These are phyloP conservation scores for Nibea albiflora DNA, from an alignment of 2,113 vertebrate genomes.

Conservation along the genomic window DNA sequence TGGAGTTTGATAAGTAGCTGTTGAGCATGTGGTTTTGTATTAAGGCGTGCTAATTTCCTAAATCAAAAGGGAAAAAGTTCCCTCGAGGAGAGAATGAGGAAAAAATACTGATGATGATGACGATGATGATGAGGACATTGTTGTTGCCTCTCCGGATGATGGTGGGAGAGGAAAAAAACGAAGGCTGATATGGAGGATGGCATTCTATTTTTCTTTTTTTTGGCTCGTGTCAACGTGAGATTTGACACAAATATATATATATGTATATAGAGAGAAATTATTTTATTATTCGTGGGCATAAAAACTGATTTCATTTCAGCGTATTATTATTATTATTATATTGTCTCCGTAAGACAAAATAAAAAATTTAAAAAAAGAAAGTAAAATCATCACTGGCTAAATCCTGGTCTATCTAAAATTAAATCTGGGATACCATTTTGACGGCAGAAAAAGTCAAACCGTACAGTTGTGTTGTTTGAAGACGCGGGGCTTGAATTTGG, in stretches of 20 bases:
- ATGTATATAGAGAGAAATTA: slow-evolving; percentile 25
- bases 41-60: slow-evolving; percentile 67
- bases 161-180: not conserved
- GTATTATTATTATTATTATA: slow-evolving; percentile 70
- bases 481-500: slow-evolving; percentile 92
- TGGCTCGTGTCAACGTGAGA: slow-evolving; percentile 40
- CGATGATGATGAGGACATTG: slow-evolving; percentile 20
- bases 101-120: slow-evolving; percentile 23
- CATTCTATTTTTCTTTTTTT: slow-evolving; percentile 20
- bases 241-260: slow-evolving; percentile 54
- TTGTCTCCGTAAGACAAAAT: slow-evolving; percentile 75
- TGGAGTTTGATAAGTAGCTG: slow-evolving; percentile 73
- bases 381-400: slow-evolving; percentile 88
- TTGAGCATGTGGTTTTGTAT: slow-evolving; percentile 63
- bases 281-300: slow-evolving; percentile 43
- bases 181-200: slow-evolving; percentile 30
- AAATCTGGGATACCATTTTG: slow-evolving; percentile 98
- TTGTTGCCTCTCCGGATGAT: slow-evolving; percentile 23
- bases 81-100: slow-evolving; percentile 19
- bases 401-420: slow-evolving; percentile 97
- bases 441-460: slow-evolving; percentile 89
- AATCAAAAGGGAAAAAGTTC: slow-evolving; percentile 39
- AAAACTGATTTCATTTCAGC: slow-evolving; percentile 71
- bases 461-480: slow-evolving; percentile 91
- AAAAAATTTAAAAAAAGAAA: slow-evolving; percentile 14